Base-by-base conservation (phyloP, 1,140 invertebrate species). In the Lasaia peninsularis region DNA sequence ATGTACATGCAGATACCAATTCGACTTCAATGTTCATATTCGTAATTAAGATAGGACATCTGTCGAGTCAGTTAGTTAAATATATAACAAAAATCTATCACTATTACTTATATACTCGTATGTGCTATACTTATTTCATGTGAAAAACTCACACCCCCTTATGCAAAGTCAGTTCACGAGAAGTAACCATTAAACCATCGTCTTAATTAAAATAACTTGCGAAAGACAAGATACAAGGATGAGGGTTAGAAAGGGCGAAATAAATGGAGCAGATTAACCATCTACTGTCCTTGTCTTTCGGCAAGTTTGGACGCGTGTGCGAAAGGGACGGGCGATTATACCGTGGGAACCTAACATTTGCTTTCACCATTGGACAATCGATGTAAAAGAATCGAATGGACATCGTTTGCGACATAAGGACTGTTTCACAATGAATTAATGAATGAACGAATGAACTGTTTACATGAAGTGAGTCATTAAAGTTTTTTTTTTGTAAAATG, bases 341-440 rank as follows among this genome's bases (percentile, higher is more conserved):
- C 63, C 67, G 67, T 69, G 67, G 63, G 67, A 69, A 69, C 63
- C 32, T 69, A 69, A 53, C 67, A 69, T 69, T 69, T 63, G 63
- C 67, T 65, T 66, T 69, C 67, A 61, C 63, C 54, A 40, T 37
- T 24, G 35, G 21, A 55, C 53, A 44, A 44, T 58, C 31, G 33
- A 49, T 51, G 56, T 53, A 54, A 54, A 66, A 66, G 61, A 62
- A 58, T 65, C 16, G 24, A 49, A 16, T 49, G 40, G 55, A 37
- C 44, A 56, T 56, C 40, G 40, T 18, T 44, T 44, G 40, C 16
- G 18, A 44, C 40, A 44, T 44, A 18, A 44, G 18, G 40, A 14
- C 37, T 10, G 33, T 34, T 34, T 34, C 33, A 34, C 33, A 34
- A 11, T 34, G 33, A 34, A 10, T 34, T 7, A 28, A 28, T 34